Conservation (phyloP, 2,888 invertebrate species). For the Himalopsyche tibetana region DNA sequence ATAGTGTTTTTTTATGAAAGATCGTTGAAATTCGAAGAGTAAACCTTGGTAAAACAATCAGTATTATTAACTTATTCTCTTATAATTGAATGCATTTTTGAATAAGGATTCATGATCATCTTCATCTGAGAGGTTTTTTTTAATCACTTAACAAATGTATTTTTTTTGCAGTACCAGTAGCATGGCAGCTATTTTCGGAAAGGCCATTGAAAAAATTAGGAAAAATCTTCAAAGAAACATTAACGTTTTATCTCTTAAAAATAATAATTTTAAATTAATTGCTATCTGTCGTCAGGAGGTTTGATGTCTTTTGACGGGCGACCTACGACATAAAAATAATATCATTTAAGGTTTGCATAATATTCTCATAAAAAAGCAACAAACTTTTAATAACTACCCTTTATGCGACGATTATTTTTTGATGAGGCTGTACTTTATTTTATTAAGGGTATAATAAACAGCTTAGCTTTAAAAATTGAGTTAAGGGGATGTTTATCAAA, state of each 20-base stretch:
- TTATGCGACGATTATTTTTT: conserved; percentile 28
- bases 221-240: background rate
- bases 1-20: too few species aligned
- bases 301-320: conserved; percentile 1
- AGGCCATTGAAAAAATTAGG: too few species aligned
- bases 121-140: too few species aligned
- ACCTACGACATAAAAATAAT: conserved; percentile 25
- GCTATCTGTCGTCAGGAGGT: background rate
- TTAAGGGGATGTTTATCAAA: conserved; percentile 26
- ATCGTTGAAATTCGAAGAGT: too few species aligned
- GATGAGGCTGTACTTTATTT: conserved; percentile 34
- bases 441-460: conserved; percentile 34
- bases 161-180: too few species aligned
- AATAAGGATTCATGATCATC: too few species aligned
- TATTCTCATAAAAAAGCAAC: conserved; percentile 19
- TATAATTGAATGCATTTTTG: too few species aligned
- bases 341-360: conserved; percentile 34
- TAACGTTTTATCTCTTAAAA: background rate
- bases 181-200: too few species aligned
- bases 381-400: conserved; percentile 34
- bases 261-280: conserved; percentile 5
- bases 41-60: too few species aligned
- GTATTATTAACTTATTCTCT: too few species aligned
- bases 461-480: conserved; percentile 19
- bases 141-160: too few species aligned